These are phyloP conservation scores for Caenorhabditis panamensis DNA, from an alignment of 2,888 invertebrate genomes.

Conservation along the genomic window DNA sequence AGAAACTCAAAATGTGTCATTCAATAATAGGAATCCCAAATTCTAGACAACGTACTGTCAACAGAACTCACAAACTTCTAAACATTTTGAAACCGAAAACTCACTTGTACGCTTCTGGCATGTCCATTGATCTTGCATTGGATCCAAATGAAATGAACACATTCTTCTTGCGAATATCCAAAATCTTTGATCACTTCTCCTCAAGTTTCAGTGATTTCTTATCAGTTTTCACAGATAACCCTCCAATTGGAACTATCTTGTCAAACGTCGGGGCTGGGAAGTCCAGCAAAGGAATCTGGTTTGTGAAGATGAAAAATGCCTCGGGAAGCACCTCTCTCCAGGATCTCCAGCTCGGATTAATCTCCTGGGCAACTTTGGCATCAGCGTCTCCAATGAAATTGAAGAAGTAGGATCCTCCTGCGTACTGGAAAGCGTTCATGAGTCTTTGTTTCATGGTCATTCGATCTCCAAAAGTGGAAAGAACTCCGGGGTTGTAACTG, in stretches of 20 bases:
- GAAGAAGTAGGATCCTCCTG: conserved; percentile 37
- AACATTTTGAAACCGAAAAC: conserved; percentile 19
- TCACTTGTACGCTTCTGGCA: conserved; percentile 54
- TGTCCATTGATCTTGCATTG: conserved; percentile 50
- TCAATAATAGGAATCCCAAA: too few relatives aligned
- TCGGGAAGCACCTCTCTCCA: conserved; percentile 55
- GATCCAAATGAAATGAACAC: conserved; percentile 66
- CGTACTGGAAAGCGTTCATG: conserved; percentile 43
- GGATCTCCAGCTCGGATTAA: conserved; percentile 29
- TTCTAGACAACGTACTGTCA: too few relatives aligned
- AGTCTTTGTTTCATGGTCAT: conserved; percentile 40
- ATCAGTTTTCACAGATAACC: conserved; percentile 52
- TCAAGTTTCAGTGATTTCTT: conserved; percentile 40
- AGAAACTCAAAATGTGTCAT: too few relatives aligned
- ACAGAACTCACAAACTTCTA: too few relatives aligned
- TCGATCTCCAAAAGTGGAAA: conserved; percentile 18
- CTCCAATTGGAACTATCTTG: conserved; percentile 65
- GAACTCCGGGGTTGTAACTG: conserved; percentile 48
- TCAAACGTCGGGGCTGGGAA: conserved; percentile 67
- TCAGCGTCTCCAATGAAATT: conserved; percentile 33
- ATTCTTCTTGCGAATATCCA: conserved; percentile 47
- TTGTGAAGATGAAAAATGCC: conserved; percentile 62
- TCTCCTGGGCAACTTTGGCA: conserved; percentile 18
- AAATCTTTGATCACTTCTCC: conserved; percentile 58
- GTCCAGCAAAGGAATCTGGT: conserved; percentile 65